A percentile compares a stretch with the other conserved stretches of the same genome.
Conservation (phyloP, 2,888 invertebrate species). For the Mystacides longicornis region DNA sequence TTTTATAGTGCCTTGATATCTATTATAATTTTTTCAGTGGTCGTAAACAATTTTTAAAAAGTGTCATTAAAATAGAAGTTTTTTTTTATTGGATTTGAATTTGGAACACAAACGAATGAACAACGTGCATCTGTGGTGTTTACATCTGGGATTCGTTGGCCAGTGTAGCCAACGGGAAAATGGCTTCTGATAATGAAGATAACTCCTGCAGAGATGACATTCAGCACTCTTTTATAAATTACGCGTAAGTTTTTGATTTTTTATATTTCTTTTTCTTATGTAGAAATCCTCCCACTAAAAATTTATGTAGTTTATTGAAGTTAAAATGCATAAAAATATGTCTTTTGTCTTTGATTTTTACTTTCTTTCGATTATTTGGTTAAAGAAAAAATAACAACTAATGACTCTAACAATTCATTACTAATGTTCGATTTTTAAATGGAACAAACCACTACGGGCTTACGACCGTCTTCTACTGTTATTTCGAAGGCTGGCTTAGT, state of each 20-base stretch:
- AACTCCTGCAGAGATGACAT: conserved; percentile 24
- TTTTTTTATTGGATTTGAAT: neutral
- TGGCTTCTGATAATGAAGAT: conserved; percentile 24
- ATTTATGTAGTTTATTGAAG: too few species aligned
- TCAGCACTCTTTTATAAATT: conserved; percentile 19
- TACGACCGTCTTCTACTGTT: too few species aligned
- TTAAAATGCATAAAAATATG: too few species aligned
- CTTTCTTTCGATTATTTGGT: too few species aligned
- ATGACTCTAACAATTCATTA: too few species aligned
- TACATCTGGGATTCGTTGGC: neutral
- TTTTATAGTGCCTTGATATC: too few species aligned
- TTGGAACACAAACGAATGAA: neutral
- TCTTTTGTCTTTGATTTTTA: too few species aligned
- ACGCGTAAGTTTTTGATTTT: conserved; percentile 16
- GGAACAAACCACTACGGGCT: too few species aligned
- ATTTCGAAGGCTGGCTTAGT: too few species aligned
- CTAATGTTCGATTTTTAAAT: too few species aligned
- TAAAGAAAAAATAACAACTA: too few species aligned
- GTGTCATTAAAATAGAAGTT: neutral
- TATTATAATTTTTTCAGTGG: neutral
- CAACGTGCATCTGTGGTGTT: neutral
- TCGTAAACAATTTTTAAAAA: neutral
- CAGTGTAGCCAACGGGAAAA: conserved; percentile 8
- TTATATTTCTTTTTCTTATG: neutral
- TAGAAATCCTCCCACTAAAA: neutral